phyloP scores from a whole-genome alignment of 2,888 invertebrate genomes.

The Chrysodeixis includens region DNA sequence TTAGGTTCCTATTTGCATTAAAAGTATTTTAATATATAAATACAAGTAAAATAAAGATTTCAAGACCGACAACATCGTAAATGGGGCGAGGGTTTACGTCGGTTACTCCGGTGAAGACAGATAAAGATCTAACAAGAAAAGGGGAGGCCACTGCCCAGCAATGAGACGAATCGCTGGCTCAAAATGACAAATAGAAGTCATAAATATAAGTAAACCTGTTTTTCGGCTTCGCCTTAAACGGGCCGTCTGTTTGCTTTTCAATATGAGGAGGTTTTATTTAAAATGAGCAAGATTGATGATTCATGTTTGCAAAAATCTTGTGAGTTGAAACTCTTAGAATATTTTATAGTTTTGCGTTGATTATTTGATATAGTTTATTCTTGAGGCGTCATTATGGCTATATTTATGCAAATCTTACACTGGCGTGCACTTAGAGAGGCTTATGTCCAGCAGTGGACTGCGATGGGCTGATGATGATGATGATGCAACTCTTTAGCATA shows the following conservation, averaged over 20 bases:
- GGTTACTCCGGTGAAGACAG: constrained; percentile 42
- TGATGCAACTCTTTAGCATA: no score
- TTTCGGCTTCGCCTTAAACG: constrained; percentile 38
- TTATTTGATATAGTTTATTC: no score
- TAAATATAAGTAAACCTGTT: constrained; percentile 52
- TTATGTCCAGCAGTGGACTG: no score
- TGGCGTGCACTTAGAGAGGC: no score
- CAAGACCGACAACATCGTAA: constrained; percentile 34
- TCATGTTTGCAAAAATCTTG: background rate
- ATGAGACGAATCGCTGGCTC: constrained; percentile 55
- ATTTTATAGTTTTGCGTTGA: no score
- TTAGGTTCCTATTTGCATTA: no score
- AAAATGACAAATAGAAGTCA: constrained; percentile 59
- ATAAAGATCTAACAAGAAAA: constrained; percentile 57
- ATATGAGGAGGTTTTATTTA: background rate
- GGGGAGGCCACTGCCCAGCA: constrained; percentile 44
- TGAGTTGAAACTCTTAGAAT: no score
- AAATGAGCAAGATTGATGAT: background rate
- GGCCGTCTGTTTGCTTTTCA: constrained; percentile 20
- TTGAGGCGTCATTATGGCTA: no score
- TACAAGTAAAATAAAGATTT: constrained; percentile 44
- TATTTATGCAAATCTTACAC: no score
- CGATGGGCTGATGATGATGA: no score
- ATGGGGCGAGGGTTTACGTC: constrained; percentile 40
- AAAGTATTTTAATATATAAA: constrained; percentile 28